These are phyloP conservation scores for Hirtodrosophila trivittata DNA, from an alignment of 2,888 invertebrate species.

Conservation along the genomic window DNA sequence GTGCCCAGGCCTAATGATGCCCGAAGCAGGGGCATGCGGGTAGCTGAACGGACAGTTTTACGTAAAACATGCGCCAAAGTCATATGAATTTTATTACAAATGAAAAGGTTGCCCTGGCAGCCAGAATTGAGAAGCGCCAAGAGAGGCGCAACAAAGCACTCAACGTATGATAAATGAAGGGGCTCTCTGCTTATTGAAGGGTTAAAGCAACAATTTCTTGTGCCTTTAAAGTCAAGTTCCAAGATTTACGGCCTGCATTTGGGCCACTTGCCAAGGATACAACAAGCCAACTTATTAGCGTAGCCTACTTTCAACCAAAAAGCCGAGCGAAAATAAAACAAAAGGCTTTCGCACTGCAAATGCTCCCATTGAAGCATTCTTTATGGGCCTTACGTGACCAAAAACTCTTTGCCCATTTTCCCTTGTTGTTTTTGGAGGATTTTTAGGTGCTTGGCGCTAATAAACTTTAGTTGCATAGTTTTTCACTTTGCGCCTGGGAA, in stretches of 20 bases:
- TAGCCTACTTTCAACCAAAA: conserved; percentile 55
- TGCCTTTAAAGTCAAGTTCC: conserved; percentile 46
- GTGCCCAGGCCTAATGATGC: conserved; percentile 74
- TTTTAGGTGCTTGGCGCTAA: conserved; percentile 51
- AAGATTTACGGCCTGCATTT: conserved; percentile 60
- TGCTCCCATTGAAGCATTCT: conserved; percentile 73
- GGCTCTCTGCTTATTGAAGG: conserved; percentile 45
- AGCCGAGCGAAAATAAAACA: conserved; percentile 35
- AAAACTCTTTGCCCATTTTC: conserved; percentile 70
- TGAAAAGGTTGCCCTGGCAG: conserved; percentile 61
- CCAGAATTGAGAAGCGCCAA: conserved; percentile 15
- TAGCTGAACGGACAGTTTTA: conserved; percentile 40
- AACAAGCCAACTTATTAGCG: conserved; percentile 61
- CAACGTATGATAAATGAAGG: conserved; percentile 63
- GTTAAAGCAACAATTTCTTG: conserved; percentile 52
- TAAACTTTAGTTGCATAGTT: conserved; percentile 51
- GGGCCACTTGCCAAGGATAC: conserved; percentile 54
- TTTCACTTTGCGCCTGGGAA: conserved; percentile 43
- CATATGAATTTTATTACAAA: conserved; percentile 79
- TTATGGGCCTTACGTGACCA: conserved; percentile 75
- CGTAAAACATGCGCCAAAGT: conserved; percentile 74
- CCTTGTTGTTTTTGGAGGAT: conserved; percentile 19
- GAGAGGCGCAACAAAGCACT: conserved; percentile 34
- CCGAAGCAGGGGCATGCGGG: conserved; percentile 1
- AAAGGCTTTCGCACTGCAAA: conserved; percentile 55